Conservation (phyloP, 2,888 invertebrate genomes). For the Cancer borealis region DNA sequence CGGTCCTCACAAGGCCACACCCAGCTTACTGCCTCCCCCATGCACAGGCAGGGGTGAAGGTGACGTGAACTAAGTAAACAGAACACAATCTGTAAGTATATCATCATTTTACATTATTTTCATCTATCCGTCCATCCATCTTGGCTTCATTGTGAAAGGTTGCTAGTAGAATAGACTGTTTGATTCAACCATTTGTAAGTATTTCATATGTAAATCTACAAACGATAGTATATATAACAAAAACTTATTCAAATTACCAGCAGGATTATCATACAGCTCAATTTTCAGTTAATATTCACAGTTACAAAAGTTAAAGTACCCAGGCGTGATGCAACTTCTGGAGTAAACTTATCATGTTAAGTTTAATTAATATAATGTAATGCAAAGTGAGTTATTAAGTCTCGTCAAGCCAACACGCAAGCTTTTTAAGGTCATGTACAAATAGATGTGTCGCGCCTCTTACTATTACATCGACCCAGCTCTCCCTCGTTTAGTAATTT, state of each 20-base stretch:
- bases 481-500: background rate
- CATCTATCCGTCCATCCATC: background rate
- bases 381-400: conserved; percentile 7
- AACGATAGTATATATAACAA: background rate
- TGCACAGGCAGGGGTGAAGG: background rate
- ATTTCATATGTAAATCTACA: background rate
- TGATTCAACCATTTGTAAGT: background rate
- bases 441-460: conserved; percentile 12
- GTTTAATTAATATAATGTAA: conserved; percentile 4
- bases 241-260: background rate
- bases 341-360: background rate
- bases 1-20: background rate
- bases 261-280: background rate
- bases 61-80: background rate
- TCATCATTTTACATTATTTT: background rate
- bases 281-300: background rate
- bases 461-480: conserved; percentile 11
- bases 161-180: background rate
- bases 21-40: background rate
- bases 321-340: background rate
- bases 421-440: background rate
- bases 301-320: too few species aligned
- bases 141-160: background rate
- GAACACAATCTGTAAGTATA: background rate
- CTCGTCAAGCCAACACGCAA: conserved; percentile 28